Evolutionary conservation across 2,113 vertebrate species (phyloP).

Genomic region (Psittacula cyanocephala): DNA sequence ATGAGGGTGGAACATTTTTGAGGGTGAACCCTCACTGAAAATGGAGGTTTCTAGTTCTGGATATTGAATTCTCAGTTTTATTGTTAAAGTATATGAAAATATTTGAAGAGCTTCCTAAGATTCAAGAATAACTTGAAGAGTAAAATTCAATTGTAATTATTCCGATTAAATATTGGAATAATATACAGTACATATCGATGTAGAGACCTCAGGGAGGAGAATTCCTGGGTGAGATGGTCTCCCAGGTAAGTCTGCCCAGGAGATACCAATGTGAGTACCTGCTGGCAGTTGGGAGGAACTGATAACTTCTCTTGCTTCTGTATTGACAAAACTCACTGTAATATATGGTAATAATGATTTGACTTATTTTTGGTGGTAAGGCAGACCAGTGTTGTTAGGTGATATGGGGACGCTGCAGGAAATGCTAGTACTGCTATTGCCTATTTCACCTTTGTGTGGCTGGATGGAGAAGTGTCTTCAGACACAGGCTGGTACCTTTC

Average conservation of each 20-base stretch:
- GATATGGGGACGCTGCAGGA: neutral
- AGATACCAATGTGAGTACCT: neutral
- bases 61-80: neutral
- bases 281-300: neutral
- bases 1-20: neutral
- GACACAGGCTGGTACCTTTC: neutral
- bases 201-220: neutral
- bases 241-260: neutral
- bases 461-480: neutral
- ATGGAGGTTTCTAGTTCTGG: neutral
- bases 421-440: neutral
- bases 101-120: neutral
- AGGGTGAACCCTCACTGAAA: neutral
- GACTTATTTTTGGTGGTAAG: neutral
- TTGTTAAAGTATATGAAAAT: neutral
- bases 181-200: neutral
- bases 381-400: neutral
- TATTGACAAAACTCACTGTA: neutral
- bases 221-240: neutral
- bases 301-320: neutral
- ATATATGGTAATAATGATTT: too few relatives aligned
- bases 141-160: neutral
- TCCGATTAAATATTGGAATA: fast-evolving
- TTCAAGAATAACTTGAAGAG: neutral
- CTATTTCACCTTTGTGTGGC: neutral